Conservation (phyloP, 2,888 invertebrate species). For the Torymus texanus region DNA sequence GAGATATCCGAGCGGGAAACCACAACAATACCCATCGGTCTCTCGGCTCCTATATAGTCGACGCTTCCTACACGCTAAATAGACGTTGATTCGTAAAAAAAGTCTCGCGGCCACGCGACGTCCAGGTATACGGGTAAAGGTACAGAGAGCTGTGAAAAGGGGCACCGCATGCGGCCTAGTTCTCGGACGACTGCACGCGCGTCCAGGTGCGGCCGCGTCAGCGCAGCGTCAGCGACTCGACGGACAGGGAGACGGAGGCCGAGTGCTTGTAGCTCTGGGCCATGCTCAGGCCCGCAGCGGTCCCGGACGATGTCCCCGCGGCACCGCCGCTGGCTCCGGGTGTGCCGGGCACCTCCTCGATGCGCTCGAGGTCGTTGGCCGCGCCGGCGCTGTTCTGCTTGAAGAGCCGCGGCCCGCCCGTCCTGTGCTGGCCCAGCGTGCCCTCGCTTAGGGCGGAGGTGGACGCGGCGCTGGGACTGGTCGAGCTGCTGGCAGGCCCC, state of each 20-base stretch:
- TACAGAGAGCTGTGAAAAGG: too few relatives aligned
- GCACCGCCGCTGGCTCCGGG: slow-evolving; percentile 64
- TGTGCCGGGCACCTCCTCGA: slow-evolving; percentile 80
- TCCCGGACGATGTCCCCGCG: too few relatives aligned
- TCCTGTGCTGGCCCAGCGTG: slow-evolving; percentile 52
- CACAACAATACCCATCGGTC: too few relatives aligned
- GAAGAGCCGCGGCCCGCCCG: slow-evolving; percentile 74
- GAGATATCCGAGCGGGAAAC: too few relatives aligned
- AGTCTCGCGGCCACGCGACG: too few relatives aligned
- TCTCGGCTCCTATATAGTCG: too few relatives aligned
- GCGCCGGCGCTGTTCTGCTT: slow-evolving; percentile 84
- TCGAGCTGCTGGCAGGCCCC: slow-evolving; percentile 72
- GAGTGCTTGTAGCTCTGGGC: slow-evolving; percentile 69
- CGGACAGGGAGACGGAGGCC: slow-evolving; percentile 73
- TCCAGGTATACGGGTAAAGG: too few relatives aligned
- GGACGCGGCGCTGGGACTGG: slow-evolving; percentile 82
- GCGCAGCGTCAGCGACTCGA: slow-evolving; percentile 71
- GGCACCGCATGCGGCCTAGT: too few relatives aligned
- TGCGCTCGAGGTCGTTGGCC: slow-evolving; percentile 82
- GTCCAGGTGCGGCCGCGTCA: slow-evolving; percentile 2
- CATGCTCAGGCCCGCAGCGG: too few relatives aligned
- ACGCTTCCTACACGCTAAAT: too few relatives aligned
- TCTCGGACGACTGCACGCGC: too few relatives aligned
- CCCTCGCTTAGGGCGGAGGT: slow-evolving; percentile 83
- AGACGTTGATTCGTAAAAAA: too few relatives aligned